These are phyloP conservation scores for Spilarctia lutea DNA, from an alignment of 2,888 invertebrate species.

Conservation along the genomic window DNA sequence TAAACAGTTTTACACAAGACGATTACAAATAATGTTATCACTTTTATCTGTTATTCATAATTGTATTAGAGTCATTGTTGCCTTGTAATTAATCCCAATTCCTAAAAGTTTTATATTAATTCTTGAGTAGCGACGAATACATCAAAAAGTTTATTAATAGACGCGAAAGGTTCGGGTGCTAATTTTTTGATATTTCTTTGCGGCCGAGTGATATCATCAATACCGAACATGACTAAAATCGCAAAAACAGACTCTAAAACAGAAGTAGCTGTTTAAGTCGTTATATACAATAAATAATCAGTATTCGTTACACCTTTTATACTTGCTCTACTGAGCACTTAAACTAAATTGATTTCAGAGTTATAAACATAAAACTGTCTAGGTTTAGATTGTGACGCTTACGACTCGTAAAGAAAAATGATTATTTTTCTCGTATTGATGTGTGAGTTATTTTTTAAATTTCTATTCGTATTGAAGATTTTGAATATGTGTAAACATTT, in stretches of 20 bases:
- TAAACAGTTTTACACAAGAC: too few relatives aligned
- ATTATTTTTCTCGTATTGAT: constrained; percentile 9
- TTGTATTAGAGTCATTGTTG: too few relatives aligned
- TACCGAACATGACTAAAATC: not conserved
- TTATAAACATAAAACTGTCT: constrained; percentile 14
- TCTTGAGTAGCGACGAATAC: too few relatives aligned
- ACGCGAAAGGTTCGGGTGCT: too few relatives aligned
- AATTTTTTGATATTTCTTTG: too few relatives aligned
- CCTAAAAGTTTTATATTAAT: too few relatives aligned
- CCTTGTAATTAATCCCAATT: too few relatives aligned
- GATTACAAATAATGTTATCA: not conserved
- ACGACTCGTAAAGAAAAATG: constrained; percentile 9
- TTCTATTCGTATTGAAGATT: not conserved
- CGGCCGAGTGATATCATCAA: not conserved
- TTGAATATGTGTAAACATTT: not conserved
- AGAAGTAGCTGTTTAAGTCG: not conserved
- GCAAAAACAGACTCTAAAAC: not conserved
- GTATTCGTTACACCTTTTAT: not conserved
- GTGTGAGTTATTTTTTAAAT: constrained; percentile 11
- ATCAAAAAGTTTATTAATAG: too few relatives aligned
- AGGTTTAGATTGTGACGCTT: not conserved
- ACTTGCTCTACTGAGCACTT: constrained; percentile 8
- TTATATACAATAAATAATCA: not conserved
- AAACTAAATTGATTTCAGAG: constrained; percentile 19
- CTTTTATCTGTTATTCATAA: too few relatives aligned